Conservation (phyloP, 1,140 invertebrate genomes). For the Oncopeltus fasciatus region DNA sequence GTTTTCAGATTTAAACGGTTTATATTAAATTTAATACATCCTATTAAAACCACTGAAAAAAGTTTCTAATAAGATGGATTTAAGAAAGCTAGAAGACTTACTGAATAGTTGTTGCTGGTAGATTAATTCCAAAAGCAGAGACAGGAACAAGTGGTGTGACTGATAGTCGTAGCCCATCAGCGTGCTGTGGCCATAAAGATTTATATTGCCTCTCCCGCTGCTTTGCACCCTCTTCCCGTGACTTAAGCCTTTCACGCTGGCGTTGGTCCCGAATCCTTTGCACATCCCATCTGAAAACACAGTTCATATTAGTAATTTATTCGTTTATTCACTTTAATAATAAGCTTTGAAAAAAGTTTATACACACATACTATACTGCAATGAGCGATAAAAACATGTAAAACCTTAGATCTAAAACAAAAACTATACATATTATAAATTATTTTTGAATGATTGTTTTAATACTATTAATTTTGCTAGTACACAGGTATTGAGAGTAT, state of each 20-base stretch:
- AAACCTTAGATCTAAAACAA: too few species aligned
- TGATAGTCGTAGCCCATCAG: conserved; percentile 17
- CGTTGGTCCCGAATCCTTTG: conserved; percentile 69
- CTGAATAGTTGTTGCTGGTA: background rate
- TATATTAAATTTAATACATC: background rate
- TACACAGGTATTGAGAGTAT: too few species aligned
- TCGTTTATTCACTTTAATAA: background rate
- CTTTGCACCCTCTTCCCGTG: conserved; percentile 23
- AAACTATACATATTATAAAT: too few species aligned
- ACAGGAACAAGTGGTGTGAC: background rate
- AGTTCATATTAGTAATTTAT: background rate
- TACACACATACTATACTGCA: background rate
- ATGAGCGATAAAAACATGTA: too few species aligned
- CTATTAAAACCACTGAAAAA: too few species aligned
- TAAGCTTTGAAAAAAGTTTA: background rate
- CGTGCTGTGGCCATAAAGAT: conserved; percentile 27
- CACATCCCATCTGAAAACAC: conserved; percentile 56
- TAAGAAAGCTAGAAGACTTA: background rate
- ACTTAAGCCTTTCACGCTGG: conserved; percentile 56
- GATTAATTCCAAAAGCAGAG: conserved; percentile 4
- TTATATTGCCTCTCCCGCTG: conserved; percentile 11
- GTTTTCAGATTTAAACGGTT: background rate
- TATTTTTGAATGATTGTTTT: too few species aligned
- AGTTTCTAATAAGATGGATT: too few species aligned
- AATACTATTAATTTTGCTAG: too few species aligned